These are phyloP conservation scores for Lethrus apterus DNA, from an alignment of 1,140 invertebrate species.

Conservation along the genomic window DNA sequence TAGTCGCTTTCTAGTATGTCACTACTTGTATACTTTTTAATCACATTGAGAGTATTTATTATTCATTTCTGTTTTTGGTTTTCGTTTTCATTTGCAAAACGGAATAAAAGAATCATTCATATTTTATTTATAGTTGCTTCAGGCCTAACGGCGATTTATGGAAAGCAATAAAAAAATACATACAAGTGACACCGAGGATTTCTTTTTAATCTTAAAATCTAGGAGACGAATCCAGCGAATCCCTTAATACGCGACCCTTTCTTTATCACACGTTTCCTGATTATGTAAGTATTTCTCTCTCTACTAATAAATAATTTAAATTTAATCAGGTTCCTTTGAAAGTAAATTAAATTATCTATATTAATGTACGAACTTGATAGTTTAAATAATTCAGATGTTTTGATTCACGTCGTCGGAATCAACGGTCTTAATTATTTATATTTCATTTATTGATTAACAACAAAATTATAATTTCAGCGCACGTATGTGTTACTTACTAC, in stretches of 20 bases:
- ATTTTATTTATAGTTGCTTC: too few relatives aligned
- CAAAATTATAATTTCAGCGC: too few relatives aligned
- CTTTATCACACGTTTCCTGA: neutral
- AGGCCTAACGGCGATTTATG: too few relatives aligned
- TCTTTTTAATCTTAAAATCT: too few relatives aligned
- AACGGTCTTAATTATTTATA: too few relatives aligned
- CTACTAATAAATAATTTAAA: constrained; percentile 21
- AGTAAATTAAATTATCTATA: constrained; percentile 20
- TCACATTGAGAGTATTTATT: constrained; percentile 13
- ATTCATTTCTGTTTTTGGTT: constrained; percentile 10
- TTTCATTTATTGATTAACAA: too few relatives aligned
- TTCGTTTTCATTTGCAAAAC: constrained; percentile 8
- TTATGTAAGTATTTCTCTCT: constrained; percentile 14
- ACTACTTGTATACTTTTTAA: constrained; percentile 15
- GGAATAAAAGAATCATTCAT: too few relatives aligned
- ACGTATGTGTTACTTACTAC: too few relatives aligned
- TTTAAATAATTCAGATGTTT: constrained; percentile 18
- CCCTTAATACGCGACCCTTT: constrained; percentile 18
- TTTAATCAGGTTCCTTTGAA: constrained; percentile 22
- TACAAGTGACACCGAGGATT: too few relatives aligned
- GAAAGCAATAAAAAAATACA: too few relatives aligned
- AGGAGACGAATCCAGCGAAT: constrained; percentile 8
- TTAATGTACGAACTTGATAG: constrained; percentile 19
- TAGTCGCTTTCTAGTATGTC: constrained; percentile 12
- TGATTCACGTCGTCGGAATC: too few relatives aligned